These are phyloP conservation scores for Centrocercus urophasianus DNA, from an alignment of 2,113 vertebrate species.

Conservation along the genomic window DNA sequence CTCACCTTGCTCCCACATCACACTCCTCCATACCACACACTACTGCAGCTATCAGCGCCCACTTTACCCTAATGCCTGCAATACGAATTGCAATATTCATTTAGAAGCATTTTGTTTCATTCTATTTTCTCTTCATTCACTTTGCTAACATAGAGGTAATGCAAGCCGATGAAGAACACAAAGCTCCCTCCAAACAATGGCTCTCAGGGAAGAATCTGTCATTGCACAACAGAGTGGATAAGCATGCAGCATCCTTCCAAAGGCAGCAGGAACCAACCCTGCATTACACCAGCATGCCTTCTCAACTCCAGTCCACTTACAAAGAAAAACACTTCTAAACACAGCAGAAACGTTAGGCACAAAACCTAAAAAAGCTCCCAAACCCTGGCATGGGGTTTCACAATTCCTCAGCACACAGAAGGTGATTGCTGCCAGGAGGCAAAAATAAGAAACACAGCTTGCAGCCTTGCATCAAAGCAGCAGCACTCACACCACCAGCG, in stretches of 20 bases:
- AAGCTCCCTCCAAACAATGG: background rate
- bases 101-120: background rate
- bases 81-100: background rate
- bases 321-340: background rate
- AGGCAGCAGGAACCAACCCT: background rate
- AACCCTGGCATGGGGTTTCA: too few species aligned
- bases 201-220: background rate
- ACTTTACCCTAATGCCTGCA: background rate
- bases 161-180: background rate
- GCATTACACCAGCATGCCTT: background rate
- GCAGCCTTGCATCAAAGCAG: background rate
- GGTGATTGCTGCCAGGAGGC: background rate
- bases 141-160: background rate
- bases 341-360: too few species aligned
- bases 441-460: rapidly evolving
- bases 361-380: background rate
- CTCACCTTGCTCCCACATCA: background rate
- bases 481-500: background rate
- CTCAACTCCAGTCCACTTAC: background rate
- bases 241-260: background rate
- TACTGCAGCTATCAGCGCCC: background rate
- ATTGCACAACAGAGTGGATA: background rate
- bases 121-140: background rate
- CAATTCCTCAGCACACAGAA: background rate
- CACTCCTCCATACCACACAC: background rate